A percentile compares a stretch with the other conserved stretches of the same genome.
phyloP scores from a whole-genome alignment of 2,797 vertebrate genomes.

The Chrosomus eos region DNA sequence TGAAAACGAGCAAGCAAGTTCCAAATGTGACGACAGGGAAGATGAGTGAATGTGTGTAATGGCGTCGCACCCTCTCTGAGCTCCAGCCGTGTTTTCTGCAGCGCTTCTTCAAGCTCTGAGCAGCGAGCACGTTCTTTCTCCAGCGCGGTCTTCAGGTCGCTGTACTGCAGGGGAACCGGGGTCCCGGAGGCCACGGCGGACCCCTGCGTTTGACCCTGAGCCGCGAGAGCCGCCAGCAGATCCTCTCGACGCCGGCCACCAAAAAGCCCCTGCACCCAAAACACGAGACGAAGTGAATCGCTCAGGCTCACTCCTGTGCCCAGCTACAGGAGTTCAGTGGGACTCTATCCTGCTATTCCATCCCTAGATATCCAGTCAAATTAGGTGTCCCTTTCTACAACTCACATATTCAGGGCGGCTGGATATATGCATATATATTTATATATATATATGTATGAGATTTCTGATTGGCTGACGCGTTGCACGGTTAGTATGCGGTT shows the following conservation, averaged over 20 bases:
- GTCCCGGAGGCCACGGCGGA: conserved; percentile 69
- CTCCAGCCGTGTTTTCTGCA: conserved; percentile 96
- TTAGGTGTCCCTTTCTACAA: conserved; percentile 31
- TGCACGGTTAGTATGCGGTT: conserved; percentile 30
- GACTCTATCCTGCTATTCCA: conserved; percentile 27
- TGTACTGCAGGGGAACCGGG: conserved; percentile 96
- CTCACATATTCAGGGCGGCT: neutral
- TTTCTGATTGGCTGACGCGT: neutral
- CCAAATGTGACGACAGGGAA: neutral
- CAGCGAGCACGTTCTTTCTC: conserved; percentile 94
- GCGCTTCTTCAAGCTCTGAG: conserved; percentile 92
- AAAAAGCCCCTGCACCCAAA: conserved; percentile 90
- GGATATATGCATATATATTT: neutral
- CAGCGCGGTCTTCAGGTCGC: conserved; percentile 93
- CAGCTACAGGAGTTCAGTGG: conserved; percentile 9
- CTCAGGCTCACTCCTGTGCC: conserved; percentile 33
- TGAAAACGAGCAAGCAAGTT: neutral
- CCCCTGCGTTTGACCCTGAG: conserved; percentile 72
- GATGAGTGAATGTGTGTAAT: neutral
- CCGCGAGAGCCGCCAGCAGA: conserved; percentile 85
- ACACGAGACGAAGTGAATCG: conserved; percentile 53
- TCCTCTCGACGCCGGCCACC: conserved; percentile 96
- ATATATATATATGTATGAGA: neutral
- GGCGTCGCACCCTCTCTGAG: conserved; percentile 88
- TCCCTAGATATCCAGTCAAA: conserved; percentile 16